These are phyloP conservation scores for Styela clava DNA, from an alignment of 23 tunicate species.

Conservation along the genomic window DNA sequence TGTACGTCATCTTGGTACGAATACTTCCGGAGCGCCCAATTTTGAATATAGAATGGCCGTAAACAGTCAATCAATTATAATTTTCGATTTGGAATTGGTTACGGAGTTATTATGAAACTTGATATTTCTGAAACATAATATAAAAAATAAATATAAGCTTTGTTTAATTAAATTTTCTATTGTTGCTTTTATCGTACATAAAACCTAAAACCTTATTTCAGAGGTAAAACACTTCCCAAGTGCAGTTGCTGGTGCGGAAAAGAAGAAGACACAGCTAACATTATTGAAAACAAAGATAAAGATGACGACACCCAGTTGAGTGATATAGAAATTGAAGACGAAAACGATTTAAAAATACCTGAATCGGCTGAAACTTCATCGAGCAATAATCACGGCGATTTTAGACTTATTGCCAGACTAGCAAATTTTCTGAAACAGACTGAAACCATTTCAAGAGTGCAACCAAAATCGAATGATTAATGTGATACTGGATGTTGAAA, in stretches of 20 bases:
- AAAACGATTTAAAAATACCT: neutral
- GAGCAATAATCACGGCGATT: neutral
- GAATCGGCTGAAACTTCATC: slow-evolving; percentile 12
- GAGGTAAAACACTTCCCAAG: neutral
- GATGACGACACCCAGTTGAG: neutral
- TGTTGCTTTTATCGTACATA: too few species aligned
- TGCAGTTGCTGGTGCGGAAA: neutral
- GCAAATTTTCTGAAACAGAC: neutral
- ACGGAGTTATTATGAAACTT: too few species aligned
- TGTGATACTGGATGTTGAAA: too few species aligned
- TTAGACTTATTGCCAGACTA: neutral
- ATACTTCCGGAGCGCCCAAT: too few species aligned
- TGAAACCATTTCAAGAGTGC: neutral
- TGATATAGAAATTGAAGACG: neutral
- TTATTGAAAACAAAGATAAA: neutral
- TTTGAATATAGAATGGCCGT: too few species aligned
- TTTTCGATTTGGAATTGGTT: too few species aligned
- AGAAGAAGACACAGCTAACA: neutral
- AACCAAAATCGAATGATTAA: neutral
- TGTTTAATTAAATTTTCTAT: too few species aligned
- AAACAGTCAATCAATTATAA: too few species aligned
- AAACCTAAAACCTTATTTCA: neutral
- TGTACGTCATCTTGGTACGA: too few species aligned
- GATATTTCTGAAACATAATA: too few species aligned
- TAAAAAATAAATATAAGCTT: too few species aligned